Evolutionary conservation across 2,113 vertebrate genomes (phyloP).

Genomic region (Myotis brandtii): DNA sequence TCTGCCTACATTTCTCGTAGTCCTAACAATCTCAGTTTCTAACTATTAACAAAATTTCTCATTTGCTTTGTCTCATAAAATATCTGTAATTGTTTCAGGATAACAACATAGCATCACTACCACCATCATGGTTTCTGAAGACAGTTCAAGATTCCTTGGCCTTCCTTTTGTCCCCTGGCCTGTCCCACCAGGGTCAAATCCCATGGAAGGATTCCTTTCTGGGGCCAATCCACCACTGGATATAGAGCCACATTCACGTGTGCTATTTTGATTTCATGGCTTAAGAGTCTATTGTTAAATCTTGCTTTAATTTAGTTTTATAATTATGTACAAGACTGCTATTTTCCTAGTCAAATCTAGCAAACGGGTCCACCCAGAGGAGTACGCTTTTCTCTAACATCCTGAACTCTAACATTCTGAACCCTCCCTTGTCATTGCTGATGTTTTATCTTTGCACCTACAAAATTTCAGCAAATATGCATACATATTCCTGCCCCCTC

Average conservation of each 20-base stretch:
- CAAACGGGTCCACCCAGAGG: no score
- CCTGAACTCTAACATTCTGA: background rate
- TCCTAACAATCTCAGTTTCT: background rate
- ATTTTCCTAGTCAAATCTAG: background rate
- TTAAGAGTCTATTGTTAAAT: background rate
- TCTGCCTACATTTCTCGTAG: background rate
- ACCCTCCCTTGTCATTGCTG: background rate
- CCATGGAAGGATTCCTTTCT: accelerated
- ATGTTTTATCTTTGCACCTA: background rate
- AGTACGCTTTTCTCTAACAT: no score
- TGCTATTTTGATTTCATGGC: background rate
- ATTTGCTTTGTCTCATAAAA: background rate
- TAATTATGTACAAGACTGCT: background rate
- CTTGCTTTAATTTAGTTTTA: background rate
- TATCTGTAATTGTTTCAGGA: background rate
- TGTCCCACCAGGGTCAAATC: no score
- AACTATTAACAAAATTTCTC: no score
- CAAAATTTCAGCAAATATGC: accelerated
- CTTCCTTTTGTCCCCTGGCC: no score
- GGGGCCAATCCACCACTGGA: background rate
- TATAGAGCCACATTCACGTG: background rate
- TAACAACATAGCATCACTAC: accelerated
- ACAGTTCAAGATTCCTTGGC: accelerated
- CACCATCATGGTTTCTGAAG: no score
- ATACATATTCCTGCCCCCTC: accelerated